phyloP scores from a whole-genome alignment of 2,113 vertebrate genomes.

The Cygnus atratus region DNA sequence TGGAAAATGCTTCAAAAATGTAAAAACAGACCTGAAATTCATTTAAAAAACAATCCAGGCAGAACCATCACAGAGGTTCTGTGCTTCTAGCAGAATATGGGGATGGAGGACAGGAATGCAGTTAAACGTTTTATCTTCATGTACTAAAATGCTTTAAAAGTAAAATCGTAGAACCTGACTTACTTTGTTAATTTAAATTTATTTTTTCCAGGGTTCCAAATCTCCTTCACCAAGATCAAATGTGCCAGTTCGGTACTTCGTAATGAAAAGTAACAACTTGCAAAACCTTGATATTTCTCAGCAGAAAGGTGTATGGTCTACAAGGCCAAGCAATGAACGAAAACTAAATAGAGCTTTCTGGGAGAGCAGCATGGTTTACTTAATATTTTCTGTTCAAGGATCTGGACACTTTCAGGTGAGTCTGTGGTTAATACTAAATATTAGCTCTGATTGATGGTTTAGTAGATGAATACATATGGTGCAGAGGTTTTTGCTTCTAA shows the following conservation, averaged over 20 bases:
- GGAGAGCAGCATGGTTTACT: constrained; percentile 81
- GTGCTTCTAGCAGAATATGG: not conserved
- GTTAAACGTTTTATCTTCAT: not conserved
- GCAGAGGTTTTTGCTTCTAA: not conserved
- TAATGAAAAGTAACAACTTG: constrained; percentile 92
- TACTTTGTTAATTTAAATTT: not conserved
- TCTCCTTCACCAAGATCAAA: constrained; percentile 73
- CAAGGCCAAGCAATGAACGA: constrained; percentile 84
- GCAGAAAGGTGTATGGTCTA: constrained; percentile 92
- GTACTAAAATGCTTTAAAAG: not conserved
- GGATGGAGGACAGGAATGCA: accelerated
- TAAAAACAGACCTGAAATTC: not conserved
- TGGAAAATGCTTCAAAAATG: not conserved
- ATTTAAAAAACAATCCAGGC: not conserved
- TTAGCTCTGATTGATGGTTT: not conserved
- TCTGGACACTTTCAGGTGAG: constrained; percentile 93
- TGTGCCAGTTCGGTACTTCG: constrained; percentile 84
- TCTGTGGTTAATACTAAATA: not conserved
- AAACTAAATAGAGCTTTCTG: constrained; percentile 88
- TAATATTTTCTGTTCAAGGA: constrained; percentile 93
- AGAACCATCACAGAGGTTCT: not conserved
- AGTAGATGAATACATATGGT: not conserved
- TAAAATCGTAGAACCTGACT: not conserved
- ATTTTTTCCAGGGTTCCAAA: constrained; percentile 70
- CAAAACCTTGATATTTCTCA: constrained; percentile 92